Conservation (phyloP, 2,888 invertebrate species). For the Tanypteryx hageni region DNA sequence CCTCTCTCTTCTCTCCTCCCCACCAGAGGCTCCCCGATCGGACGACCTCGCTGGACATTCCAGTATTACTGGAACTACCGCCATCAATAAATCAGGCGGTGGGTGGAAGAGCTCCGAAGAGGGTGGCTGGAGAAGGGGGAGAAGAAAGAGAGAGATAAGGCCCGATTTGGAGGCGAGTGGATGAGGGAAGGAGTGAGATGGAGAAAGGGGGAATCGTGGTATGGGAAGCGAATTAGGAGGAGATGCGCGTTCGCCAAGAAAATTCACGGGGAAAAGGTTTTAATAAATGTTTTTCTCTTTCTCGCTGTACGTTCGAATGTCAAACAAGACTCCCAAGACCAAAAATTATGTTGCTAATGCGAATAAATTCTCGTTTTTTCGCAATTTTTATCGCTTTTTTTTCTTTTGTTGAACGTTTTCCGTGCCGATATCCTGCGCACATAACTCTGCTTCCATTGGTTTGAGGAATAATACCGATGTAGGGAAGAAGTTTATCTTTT, state of each 20-base stretch:
- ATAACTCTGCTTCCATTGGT: slow-evolving; percentile 12
- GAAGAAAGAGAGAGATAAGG: slow-evolving; percentile 6
- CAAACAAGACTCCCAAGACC: not conserved
- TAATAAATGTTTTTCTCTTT: slow-evolving; percentile 44
- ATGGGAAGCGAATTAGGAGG: slow-evolving; percentile 33
- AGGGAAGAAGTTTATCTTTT: not conserved
- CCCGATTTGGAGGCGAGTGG: slow-evolving; percentile 30
- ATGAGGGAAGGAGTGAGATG: not conserved
- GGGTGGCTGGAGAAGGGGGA: not conserved
- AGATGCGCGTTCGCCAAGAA: slow-evolving; percentile 38
- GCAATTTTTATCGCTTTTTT: not conserved
- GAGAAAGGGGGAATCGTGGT: slow-evolving; percentile 38
- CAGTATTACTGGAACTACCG: slow-evolving; percentile 64
- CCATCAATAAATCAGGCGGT: slow-evolving; percentile 55
- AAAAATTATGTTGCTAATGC: slow-evolving; percentile 23
- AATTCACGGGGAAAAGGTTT: slow-evolving; percentile 59
- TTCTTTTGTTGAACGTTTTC: not conserved
- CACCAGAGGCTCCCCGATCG: slow-evolving; percentile 44
- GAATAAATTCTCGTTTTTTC: slow-evolving; percentile 24
- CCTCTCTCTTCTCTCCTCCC: not conserved
- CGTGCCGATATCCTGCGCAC: not conserved
- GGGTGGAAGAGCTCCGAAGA: slow-evolving; percentile 20
- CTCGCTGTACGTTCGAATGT: slow-evolving; percentile 28
- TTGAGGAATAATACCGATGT: not conserved
- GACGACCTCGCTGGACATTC: slow-evolving; percentile 60